Conservation (phyloP, 2,888 invertebrate genomes). For the Camponotus fellah region DNA sequence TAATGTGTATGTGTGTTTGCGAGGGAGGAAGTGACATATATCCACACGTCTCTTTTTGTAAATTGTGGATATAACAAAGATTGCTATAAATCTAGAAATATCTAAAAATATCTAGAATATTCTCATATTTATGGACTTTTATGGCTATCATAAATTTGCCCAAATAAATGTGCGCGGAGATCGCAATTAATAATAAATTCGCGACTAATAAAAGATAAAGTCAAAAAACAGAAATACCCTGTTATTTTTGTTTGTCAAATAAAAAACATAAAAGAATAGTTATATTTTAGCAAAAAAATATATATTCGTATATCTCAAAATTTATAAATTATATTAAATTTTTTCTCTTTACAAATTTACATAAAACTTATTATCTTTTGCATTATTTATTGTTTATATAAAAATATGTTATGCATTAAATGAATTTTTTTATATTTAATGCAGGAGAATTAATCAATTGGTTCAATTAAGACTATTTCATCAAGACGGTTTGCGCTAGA, state of each 20-base stretch:
- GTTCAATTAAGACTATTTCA: conserved; percentile 47
- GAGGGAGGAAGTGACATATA: conserved; percentile 45
- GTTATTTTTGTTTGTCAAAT: neutral
- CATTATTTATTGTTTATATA: conserved; percentile 3
- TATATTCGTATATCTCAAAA: neutral
- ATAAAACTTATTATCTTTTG: neutral
- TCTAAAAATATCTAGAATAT: conserved; percentile 7
- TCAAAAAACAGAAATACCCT: neutral
- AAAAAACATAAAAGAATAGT: neutral
- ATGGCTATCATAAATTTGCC: conserved; percentile 29
- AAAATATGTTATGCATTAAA: neutral
- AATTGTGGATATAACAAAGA: conserved; percentile 29
- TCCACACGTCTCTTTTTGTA: conserved; percentile 52
- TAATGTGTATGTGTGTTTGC: neutral
- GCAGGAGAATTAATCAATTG: conserved; percentile 40
- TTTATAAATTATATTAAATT: neutral
- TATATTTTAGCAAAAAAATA: neutral
- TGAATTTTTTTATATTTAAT: neutral
- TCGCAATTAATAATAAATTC: neutral
- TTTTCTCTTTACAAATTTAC: neutral
- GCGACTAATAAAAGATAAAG: conserved; percentile 10
- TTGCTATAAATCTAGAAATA: conserved; percentile 38
- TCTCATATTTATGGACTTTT: conserved; percentile 41
- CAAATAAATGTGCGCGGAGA: conserved; percentile 27
- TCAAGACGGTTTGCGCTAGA: conserved; percentile 38